phyloP scores from a whole-genome alignment of 2,888 invertebrate genomes.

The Panopea generosa region DNA sequence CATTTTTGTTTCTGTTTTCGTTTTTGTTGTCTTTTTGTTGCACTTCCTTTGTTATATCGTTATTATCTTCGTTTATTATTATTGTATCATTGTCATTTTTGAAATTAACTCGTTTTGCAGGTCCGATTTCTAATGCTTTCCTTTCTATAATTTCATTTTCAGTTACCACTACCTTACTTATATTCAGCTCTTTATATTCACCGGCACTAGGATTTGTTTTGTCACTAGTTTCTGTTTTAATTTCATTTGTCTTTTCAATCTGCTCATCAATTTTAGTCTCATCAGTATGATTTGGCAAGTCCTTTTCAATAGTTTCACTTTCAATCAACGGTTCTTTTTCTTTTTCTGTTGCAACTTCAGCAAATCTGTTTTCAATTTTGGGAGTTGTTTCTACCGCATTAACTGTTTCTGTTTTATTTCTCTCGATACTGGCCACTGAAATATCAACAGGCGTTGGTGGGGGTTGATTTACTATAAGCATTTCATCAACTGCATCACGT shows the following conservation, averaged over 20 bases:
- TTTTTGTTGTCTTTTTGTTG: background rate
- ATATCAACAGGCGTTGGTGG: slow-evolving; percentile 67
- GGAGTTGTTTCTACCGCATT: slow-evolving; percentile 13
- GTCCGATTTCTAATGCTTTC: slow-evolving; percentile 46
- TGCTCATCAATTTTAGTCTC: slow-evolving; percentile 4
- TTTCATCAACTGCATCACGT: slow-evolving; percentile 62
- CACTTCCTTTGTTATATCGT: no score
- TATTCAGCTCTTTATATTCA: background rate
- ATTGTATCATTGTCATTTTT: slow-evolving; percentile 1
- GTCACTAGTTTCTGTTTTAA: slow-evolving; percentile 6
- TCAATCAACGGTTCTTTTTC: background rate
- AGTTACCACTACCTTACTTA: slow-evolving; percentile 29
- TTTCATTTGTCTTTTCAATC: background rate
- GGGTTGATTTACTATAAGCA: slow-evolving; percentile 63
- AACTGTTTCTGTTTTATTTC: slow-evolving; percentile 8
- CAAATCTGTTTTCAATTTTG: slow-evolving; percentile 23
- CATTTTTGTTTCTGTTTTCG: slow-evolving; percentile 1
- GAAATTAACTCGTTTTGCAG: slow-evolving; percentile 46
- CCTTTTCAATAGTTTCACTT: background rate
- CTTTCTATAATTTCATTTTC: slow-evolving; percentile 34
- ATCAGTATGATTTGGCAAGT: background rate
- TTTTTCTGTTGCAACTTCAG: slow-evolving; percentile 6
- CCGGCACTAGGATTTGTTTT: no score
- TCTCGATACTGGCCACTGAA: slow-evolving; percentile 34
- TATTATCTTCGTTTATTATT: slow-evolving; percentile 1